Base-by-base conservation (phyloP, 1,140 invertebrate species). In the Pachypsylla venusta region DNA sequence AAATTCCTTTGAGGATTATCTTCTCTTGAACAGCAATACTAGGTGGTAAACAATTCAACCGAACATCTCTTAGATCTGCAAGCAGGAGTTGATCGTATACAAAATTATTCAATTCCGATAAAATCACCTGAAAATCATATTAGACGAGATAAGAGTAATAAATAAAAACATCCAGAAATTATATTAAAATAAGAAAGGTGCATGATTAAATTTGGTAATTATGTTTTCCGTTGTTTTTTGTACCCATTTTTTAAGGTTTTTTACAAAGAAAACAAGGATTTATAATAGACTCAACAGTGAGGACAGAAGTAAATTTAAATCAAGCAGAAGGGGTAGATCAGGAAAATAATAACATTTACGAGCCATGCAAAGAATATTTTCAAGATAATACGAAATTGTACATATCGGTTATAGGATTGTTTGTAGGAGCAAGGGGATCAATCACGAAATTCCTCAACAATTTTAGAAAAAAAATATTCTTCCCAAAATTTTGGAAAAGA, bases 51-150 rank as follows among this genome's bases (percentile, higher is more conserved):
- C 74, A 76, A 55, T 73, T 73, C 61, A 79, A 72, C 53, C 64
- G 70, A 27, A 77, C 71, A 64, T 83, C 79, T 60, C 74, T 65
- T 25, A 85, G 71, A 71, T 85, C 80, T 54, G 76, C 71, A 4
- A 79, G 64, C 56, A 79, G 64, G 79, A 81, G 84, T 67, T 85
- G 82, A 64, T 71, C 68, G 12, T 64, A 70, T 0, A 76, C 71
- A 68, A 75, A 75, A 25, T 67, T 58, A 7, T 64, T 26, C 10
- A 67, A 16, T n/a, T 63, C 57, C 10, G 60, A 57, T 42, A 42
- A 26, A 27, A 28, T 53, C 28, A 16, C 40, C 62, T 64, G 57
- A 10, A 61, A 59, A 19, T 5, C 3, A 48, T 19, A 48, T 5
- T 10, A 48, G 22, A 19, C 4, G 42, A 22, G 16, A 48, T n/a